Conservation (phyloP, 2,113 vertebrate genomes). For the Cyanoderma ruficeps region DNA sequence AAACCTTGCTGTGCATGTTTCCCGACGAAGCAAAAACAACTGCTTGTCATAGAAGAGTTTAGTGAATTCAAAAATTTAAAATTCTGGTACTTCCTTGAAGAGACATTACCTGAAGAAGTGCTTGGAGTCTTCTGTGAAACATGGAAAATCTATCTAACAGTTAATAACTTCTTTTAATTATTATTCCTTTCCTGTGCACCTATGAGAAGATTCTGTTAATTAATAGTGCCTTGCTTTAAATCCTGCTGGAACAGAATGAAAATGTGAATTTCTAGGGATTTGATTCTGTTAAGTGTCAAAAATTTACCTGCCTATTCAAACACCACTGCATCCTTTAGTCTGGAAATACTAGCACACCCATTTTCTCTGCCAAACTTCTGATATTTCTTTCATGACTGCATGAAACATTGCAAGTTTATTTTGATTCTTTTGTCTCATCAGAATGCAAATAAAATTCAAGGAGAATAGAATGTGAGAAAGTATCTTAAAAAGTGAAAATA, state of each 20-base stretch:
- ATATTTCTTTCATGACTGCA: background rate
- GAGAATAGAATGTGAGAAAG: background rate
- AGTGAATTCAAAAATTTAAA: background rate
- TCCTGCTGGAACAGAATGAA: background rate
- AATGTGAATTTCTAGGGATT: background rate
- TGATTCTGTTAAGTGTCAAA: background rate
- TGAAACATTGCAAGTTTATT: background rate
- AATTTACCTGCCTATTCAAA: background rate
- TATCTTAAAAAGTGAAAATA: background rate
- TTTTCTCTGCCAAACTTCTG: background rate
- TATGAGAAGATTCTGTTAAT: background rate
- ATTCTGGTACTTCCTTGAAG: background rate
- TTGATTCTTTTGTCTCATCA: background rate
- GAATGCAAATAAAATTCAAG: constrained; percentile 22
- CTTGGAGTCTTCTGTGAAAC: background rate
- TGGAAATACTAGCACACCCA: background rate
- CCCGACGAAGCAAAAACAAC: background rate
- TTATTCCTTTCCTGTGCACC: background rate
- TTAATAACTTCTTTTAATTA: background rate
- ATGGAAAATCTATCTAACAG: background rate
- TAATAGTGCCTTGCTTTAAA: background rate
- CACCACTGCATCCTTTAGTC: background rate
- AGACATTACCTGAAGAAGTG: background rate
- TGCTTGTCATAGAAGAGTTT: background rate
- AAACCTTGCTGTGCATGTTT: background rate